phyloP scores from a whole-genome alignment of 37 sponge, comb jelly and placozoan species.

The Beroe forskalii region DNA sequence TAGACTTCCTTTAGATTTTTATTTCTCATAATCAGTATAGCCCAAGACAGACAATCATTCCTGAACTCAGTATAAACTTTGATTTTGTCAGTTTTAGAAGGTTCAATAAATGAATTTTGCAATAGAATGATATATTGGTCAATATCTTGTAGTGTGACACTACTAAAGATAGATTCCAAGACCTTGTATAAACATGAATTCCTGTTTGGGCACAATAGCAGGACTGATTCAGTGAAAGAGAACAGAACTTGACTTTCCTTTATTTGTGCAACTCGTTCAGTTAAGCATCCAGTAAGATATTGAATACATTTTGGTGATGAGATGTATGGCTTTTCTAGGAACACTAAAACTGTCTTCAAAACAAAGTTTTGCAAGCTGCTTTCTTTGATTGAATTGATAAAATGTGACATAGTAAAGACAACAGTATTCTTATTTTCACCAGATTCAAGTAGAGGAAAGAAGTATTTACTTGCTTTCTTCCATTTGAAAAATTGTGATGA shows the following conservation, averaged over 20 bases:
- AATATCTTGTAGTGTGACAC: neutral
- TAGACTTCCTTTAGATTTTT: neutral
- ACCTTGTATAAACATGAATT: conserved; percentile 17
- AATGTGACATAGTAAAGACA: conserved; percentile 25
- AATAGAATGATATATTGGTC: neutral
- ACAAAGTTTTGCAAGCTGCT: neutral
- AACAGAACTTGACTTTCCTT: neutral
- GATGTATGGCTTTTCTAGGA: neutral
- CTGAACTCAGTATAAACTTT: conserved; percentile 11
- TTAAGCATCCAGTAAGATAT: neutral
- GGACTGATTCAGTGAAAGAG: neutral
- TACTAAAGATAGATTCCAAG: neutral
- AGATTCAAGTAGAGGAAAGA: conserved; percentile 7
- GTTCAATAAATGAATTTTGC: neutral
- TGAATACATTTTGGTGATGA: neutral
- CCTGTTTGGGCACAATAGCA: neutral
- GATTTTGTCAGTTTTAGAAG: neutral
- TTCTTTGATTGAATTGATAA: neutral
- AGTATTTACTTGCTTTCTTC: conserved; percentile 28
- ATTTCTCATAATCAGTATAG: neutral
- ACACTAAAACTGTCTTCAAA: neutral
- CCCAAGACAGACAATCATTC: conserved; percentile 50
- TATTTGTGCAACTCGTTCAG: neutral
- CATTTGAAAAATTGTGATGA: conserved; percentile 8
- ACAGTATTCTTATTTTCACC: conserved; percentile 63